phyloP scores from a whole-genome alignment of 2,797 vertebrate genomes.

The Eptatretus atami region DNA sequence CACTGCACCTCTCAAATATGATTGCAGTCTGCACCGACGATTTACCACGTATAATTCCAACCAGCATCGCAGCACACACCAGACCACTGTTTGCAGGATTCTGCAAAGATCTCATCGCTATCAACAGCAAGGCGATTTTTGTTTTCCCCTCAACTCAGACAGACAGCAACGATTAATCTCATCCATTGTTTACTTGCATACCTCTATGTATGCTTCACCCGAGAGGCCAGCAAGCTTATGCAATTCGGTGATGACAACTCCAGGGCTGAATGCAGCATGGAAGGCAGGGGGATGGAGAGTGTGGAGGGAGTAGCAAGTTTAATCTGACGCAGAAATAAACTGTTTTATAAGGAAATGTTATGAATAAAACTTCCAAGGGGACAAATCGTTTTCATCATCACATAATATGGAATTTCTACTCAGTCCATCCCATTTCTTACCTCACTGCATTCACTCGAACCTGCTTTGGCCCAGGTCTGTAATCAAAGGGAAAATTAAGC shows the following conservation, averaged over 20 bases:
- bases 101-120: neutral
- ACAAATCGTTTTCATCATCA: neutral
- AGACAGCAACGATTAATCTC: neutral
- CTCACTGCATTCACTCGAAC: constrained; percentile 35
- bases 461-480: constrained; percentile 27
- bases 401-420: constrained; percentile 5
- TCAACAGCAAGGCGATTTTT: neutral
- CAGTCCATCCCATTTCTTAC: constrained; percentile 13
- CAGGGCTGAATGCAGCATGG: constrained; percentile 16
- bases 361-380: neutral
- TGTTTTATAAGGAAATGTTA: neutral
- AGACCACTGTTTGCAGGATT: too few species aligned
- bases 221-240: constrained; percentile 31
- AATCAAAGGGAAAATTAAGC: constrained; percentile 8
- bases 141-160: neutral
- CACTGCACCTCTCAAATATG: too few species aligned
- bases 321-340: constrained; percentile 4
- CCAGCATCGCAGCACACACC: too few species aligned
- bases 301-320: too few species aligned
- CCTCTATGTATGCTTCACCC: constrained; percentile 28
- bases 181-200: constrained; percentile 9
- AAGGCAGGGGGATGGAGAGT: too few species aligned
- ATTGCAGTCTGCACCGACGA: too few species aligned
- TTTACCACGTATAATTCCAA: too few species aligned
- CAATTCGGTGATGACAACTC: constrained; percentile 34